Evolutionary conservation across 2,888 invertebrate species (phyloP).

Genomic region (Lasioglossum morio): DNA sequence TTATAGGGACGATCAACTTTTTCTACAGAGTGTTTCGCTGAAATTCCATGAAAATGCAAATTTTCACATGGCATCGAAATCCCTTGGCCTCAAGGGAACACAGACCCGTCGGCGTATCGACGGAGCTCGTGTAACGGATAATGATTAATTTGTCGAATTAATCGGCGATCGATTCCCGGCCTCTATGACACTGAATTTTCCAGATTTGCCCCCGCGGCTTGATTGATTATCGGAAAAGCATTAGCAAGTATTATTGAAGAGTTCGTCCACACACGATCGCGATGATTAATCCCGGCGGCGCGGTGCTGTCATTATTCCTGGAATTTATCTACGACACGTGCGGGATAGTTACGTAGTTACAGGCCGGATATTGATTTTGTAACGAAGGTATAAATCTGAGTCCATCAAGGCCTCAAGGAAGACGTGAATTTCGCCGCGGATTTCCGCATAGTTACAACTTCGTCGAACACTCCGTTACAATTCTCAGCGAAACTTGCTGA

Average conservation of each 20-base stretch:
- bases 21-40: not conserved
- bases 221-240: slow-evolving; percentile 11
- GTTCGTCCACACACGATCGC: not conserved
- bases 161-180: not conserved
- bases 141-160: slow-evolving; percentile 1
- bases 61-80: not conserved
- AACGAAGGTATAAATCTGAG: not conserved
- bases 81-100: not conserved
- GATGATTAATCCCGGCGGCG: not conserved
- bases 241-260: slow-evolving; percentile 12
- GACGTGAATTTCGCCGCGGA: not conserved
- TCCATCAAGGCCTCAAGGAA: not conserved
- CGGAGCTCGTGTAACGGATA: not conserved
- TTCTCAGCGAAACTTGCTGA: not conserved
- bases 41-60: not conserved
- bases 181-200: not conserved
- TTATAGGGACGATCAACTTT: not conserved
- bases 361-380: slow-evolving; percentile 2
- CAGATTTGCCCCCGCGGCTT: not conserved
- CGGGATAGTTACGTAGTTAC: not conserved
- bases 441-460: not conserved
- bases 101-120: not conserved
- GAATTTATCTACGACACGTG: slow-evolving; percentile 1
- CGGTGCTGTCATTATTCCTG: not conserved
- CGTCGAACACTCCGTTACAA: not conserved